Evolutionary conservation across 1,140 invertebrate species (phyloP).

Genomic region (Planococcus citri): DNA sequence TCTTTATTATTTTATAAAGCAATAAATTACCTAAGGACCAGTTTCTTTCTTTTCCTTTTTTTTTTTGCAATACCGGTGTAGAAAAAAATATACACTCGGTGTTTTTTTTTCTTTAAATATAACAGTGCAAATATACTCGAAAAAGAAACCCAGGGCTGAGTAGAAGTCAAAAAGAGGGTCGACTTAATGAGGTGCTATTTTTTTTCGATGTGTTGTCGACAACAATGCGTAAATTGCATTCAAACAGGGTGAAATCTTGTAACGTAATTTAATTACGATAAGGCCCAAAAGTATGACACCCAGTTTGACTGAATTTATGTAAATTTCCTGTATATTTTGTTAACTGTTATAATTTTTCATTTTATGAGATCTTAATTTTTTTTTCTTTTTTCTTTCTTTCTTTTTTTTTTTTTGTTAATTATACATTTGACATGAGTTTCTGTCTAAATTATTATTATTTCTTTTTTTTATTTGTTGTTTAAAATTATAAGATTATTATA

Average conservation of each 20-base stretch:
- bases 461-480: constrained; percentile 16
- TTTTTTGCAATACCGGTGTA: background rate
- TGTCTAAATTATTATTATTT: constrained; percentile 15
- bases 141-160: background rate
- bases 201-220: background rate
- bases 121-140: background rate
- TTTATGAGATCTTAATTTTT: constrained; percentile 19
- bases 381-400: too few species aligned
- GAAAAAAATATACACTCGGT: background rate
- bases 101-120: background rate
- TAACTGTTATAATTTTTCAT: constrained; percentile 15
- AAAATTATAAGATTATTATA: background rate
- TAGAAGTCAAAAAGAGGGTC: background rate
- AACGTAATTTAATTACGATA: background rate
- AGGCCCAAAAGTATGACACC: constrained; percentile 11
- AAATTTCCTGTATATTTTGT: constrained; percentile 15
- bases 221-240: background rate
- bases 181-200: background rate
- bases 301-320: constrained; percentile 9
- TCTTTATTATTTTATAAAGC: background rate
- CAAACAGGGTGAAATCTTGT: background rate
- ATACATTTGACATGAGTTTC: constrained; percentile 20
- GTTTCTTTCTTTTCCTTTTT: too few species aligned
- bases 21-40: background rate
- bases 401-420: constrained; percentile 12